These are phyloP conservation scores for Callimorpha dominula DNA, from an alignment of 2,888 invertebrate genomes.

Conservation along the genomic window DNA sequence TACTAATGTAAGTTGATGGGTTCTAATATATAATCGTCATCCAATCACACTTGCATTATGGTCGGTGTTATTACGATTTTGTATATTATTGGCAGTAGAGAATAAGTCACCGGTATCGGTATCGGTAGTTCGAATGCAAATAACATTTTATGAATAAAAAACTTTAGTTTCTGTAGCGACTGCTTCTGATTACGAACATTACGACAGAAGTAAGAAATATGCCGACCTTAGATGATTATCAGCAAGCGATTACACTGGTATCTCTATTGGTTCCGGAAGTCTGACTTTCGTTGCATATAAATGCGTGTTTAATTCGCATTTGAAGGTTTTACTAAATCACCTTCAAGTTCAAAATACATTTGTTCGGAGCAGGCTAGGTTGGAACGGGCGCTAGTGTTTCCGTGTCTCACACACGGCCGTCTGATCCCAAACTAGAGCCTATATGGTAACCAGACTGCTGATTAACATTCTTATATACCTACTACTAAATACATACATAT, in stretches of 20 bases:
- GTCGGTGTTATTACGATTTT: not conserved
- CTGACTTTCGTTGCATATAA: slow-evolving; percentile 17
- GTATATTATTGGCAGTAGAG: not conserved
- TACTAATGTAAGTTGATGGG: too few species aligned
- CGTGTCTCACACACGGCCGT: not conserved
- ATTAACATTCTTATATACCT: too few species aligned
- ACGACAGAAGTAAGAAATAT: slow-evolving; percentile 10
- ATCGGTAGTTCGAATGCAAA: not conserved
- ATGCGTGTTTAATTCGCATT: slow-evolving; percentile 13
- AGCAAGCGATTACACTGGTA: slow-evolving; percentile 13
- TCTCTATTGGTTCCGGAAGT: slow-evolving; percentile 23
- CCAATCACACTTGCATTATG: not conserved
- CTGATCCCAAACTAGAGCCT: too few species aligned
- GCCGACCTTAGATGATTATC: slow-evolving; percentile 21
- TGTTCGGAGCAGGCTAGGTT: not conserved
- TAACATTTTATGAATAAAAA: slow-evolving; percentile 5
- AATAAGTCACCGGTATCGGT: not conserved
- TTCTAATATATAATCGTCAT: not conserved
- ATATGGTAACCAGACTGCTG: too few species aligned
- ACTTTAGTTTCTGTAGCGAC: not conserved
- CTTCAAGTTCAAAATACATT: slow-evolving; percentile 9
- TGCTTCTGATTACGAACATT: not conserved
- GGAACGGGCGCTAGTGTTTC: not conserved
- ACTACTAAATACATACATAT: too few species aligned
- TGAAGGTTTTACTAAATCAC: slow-evolving; percentile 10